Base-by-base conservation (phyloP, 2,888 invertebrate species). In the Rhogogaster chlorosoma region DNA sequence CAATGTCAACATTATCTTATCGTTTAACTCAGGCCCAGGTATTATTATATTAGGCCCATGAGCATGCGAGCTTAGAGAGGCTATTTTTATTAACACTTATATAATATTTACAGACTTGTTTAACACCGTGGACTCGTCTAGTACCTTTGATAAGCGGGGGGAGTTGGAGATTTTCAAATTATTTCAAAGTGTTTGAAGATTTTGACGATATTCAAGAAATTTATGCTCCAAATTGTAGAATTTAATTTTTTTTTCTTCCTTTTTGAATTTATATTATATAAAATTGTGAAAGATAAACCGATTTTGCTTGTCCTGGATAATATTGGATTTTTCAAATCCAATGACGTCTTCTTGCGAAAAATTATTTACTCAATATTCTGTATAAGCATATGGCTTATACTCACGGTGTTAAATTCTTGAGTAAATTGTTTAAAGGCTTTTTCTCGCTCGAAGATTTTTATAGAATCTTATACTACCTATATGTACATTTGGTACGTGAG, bases 381-480 rank as follows among this genome's bases (percentile, higher is more conserved):
- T 3, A 67, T 36, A 26, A 71, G 9, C 36, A n/a, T 38, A 22
- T 38, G 36, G 38, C 38, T n/a, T n/a, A n/a, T n/a, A 42, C 22
- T 12, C 71, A 22, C 1, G 22, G 36, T 10, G 67, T 29, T 67
- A 71, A 71, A 71, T n/a, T 42, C 22, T 71, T 71, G 71, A 10
- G 71, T 26, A 38, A 71, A 71, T 71, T 71, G 38, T 71, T 38
- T 0, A 71, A 71, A 12, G 42, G 3, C n/a, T n/a, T 71, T 29
- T 71, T 22, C 38, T 71, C 18, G 71, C 22, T 71, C n/a, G 38
- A 10, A 22, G 22, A 38, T 70, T 36, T 70, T 22, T 71, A 22
- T 71, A 71, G 71, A 71, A 42, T 22, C 71, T 71, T n/a, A 71
- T 22, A 71, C 32, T 64, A 64, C 9, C 26, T 26, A 12, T 64